phyloP scores from a whole-genome alignment of 2,113 vertebrate genomes.

The Crotophaga sulcirostris region DNA sequence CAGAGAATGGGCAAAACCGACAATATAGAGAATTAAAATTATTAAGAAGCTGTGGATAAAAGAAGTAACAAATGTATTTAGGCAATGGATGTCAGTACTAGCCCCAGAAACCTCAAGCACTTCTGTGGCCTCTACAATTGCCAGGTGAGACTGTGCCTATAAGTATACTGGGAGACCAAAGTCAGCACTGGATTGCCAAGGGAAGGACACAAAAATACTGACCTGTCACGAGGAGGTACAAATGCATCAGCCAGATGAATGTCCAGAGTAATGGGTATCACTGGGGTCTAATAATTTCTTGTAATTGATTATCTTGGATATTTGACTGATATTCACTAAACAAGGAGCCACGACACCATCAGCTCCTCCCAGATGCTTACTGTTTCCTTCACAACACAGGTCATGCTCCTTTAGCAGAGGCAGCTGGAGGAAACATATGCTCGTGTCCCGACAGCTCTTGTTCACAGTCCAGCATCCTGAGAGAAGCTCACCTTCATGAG shows the following conservation, averaged over 20 bases:
- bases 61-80: background rate
- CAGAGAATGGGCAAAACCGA: background rate
- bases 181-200: background rate
- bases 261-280: background rate
- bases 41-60: background rate
- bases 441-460: background rate
- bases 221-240: background rate
- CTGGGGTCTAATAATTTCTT: background rate
- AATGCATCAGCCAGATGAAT: background rate
- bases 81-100: background rate
- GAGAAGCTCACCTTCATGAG: background rate
- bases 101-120: background rate
- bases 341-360: fast-evolving
- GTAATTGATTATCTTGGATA: background rate
- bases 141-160: background rate
- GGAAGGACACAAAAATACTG: background rate
- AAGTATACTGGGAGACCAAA: background rate
- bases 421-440: background rate
- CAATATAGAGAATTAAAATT: background rate
- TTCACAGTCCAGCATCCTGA: background rate
- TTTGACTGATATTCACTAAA: background rate
- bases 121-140: fast-evolving
- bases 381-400: background rate
- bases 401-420: background rate
- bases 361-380: background rate